Base-by-base conservation (phyloP, 2,797 vertebrate species). In the Molossus molossus region DNA sequence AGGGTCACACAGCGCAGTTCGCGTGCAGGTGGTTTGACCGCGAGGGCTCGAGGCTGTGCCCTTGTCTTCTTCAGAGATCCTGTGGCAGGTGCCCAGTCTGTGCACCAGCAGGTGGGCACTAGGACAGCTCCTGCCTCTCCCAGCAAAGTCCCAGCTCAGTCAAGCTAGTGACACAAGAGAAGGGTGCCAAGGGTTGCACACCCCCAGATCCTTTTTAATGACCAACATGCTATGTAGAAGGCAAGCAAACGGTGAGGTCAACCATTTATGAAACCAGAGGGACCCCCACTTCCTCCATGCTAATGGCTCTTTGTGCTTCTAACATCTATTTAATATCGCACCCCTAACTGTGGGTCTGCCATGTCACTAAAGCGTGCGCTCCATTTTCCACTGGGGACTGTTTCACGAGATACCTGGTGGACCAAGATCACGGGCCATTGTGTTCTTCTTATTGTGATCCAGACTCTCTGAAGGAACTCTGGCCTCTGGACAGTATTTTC, bases 401-500 rank as follows among this genome's bases (percentile, higher is more conserved):
- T 96, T 53, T 69, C 65, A 10, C 25, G 60, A 94, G 81, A 55
- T 90, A 70, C 79, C 84, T 53, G 70, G 89, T 48, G 79, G 58
- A n/a, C 12, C 21, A 18, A 92, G 90, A 95, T 27, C 4, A 0
- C 53, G 84, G 97, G 45, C 80, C n/a, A 70, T 94, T 97, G 92
- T 80, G 13, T 93, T 72, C 90, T 96, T 96, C 65, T 89, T 67
- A 40, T 70, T 93, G 93, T 95, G 96, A 97, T 96, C 95, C 91
- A 96, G 97, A 94, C 89, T 96, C 90, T 87, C 90, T 23, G 96
- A 89, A 96, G 96, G 98, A 98, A 98, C 97, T 97, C 94, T 98
- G 97, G 97, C 98, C 98, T 97, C 97, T 97, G 97, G 93, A 94
- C 55, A 96, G 73, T 98, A 89, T 81, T 98, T 98, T 95, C 69